Evolutionary conservation across 2,888 invertebrate genomes (phyloP), one percentile per base, ranked within the genome.

Genomic region (Laothoe populi): DNA sequence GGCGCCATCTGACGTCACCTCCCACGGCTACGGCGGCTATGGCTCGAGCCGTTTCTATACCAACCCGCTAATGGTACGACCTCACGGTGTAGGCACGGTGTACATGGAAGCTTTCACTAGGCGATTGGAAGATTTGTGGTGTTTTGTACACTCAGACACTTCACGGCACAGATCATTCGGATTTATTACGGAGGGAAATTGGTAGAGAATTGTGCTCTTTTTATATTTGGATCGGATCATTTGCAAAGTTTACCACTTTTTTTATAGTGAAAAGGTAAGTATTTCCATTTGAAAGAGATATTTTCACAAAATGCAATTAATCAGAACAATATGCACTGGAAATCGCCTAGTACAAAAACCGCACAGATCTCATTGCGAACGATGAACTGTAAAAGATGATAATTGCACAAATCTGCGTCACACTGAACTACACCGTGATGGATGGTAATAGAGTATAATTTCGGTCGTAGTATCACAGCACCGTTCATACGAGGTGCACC

Each of bases 21-120:
- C 83, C 82, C 73, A 80, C 72, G 78, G 73, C 69, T 82, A 79
- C 72, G 84, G 86, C 72, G 78, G 73, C 69, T 82, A 79, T 72
- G 84, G 86, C 62, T 79, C 81, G 75, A 87, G 84, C 69, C 81
- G 84, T 66, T 88, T 87, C 78, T 90, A 89, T 81, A 84, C 83
- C 81, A 84, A 87, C 80, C 85, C 89, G 70, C 73, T 84, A 70
- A 84, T 84, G 91, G 90, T 92, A 91, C 38, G 24, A 35, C 46
- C 57, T 26, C 65, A 65, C 72, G 70, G 72, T 74, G 74, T 73
- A 72, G 77, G 77, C 46, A 19, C 58, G 38, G 23, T 49, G 49
- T 31, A 49, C 49, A 53, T n/a, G n/a, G n/a, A n/a, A n/a, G n/a
- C n/a, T n/a, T 59, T 40, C 3, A 42, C 44, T 44, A 58, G 24